Base-by-base conservation (phyloP, 2,888 invertebrate species). In the Polymixis lichenea region DNA sequence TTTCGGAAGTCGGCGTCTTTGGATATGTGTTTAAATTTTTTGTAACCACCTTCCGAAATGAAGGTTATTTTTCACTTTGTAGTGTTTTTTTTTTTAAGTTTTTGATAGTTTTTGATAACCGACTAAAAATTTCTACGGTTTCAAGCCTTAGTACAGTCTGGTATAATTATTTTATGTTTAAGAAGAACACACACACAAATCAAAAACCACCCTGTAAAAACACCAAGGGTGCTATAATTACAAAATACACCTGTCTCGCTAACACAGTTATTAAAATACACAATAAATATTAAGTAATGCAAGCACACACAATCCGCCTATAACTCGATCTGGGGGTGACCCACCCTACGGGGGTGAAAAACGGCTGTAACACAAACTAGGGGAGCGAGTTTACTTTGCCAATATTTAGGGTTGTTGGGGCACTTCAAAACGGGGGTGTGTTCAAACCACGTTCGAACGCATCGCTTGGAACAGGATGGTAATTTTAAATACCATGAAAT, bases 331-430 rank as follows among this genome's bases (percentile, higher is more conserved):
- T 62, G 53, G 69, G 77, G 77, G 69, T 56, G 65, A 28, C 25
- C 55, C 65, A 43, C 75, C 62, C 81, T 15, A 49, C 0, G 8
- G 61, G 76, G 72, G n/a, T 65, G 69, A n/a, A 67, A 65, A 69
- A 65, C 83, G 76, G 49, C 61, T 56, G 56, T 55, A 62, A 72
- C 51, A 56, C 28, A 77, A 82, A 66, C 75, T 67, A 49, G 74
- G 77, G 83, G 72, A 11, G 85, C 15, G 43, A 46, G 85, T 84
- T 82, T 84, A 68, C 82, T 73, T 49, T 51, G 72, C 65, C 60
- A 85, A 83, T 81, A 77, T 85, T 77, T 68, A 74, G 72, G 74
- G 82, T 65, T 66, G 74, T 22, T 28, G 25, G 38, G n/a, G 60
- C 46, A 69, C 75, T 73, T 68, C 60, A 66, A 74, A 72, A 60